Percentiles rank a stretch among this genome's conserved stretches.
These are phyloP conservation scores for Drosophila asahinai DNA, from an alignment of 1,140 invertebrate genomes.

Conservation along the genomic window DNA sequence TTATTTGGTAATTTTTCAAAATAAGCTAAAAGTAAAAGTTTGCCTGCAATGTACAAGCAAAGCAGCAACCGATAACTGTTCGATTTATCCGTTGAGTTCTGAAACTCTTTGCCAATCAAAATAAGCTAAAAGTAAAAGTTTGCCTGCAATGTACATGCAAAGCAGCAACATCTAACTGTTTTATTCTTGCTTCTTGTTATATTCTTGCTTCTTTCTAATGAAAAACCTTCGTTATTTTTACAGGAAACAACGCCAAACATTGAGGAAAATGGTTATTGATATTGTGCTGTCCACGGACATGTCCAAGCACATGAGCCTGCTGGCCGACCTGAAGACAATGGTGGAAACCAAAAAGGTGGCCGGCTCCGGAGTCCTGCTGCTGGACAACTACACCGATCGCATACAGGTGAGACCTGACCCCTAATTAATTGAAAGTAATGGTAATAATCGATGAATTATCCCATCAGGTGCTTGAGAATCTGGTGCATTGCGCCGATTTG, in stretches of 20 bases:
- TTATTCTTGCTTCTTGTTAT: too few species aligned
- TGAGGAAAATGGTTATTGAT: constrained; percentile 99
- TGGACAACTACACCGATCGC: constrained; percentile 99
- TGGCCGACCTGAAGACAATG: constrained; percentile 99
- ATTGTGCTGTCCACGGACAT: constrained; percentile 99
- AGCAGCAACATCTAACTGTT: too few species aligned
- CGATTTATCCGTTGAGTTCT: too few species aligned
- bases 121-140: too few species aligned
- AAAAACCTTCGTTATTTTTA: too few species aligned
- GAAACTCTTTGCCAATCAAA: too few species aligned
- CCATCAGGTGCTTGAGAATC: constrained; percentile 96
- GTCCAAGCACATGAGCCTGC: constrained; percentile 99
- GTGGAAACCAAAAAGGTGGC: constrained; percentile 99
- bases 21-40: too few species aligned
- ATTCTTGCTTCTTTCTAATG: too few species aligned
- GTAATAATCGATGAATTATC: neutral
- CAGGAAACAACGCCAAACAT: constrained; percentile 96
- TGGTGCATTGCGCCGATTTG: constrained; percentile 99
- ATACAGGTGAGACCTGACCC: constrained; percentile 90
- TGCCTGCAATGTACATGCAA: too few species aligned
- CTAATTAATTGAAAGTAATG: neutral
- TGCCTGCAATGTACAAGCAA: too few species aligned
- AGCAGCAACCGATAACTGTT: too few species aligned
- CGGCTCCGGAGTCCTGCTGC: constrained; percentile 96
- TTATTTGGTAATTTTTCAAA: too few species aligned